Conservation (phyloP, 2,888 invertebrate species). For the Micoletzkya japonica region DNA sequence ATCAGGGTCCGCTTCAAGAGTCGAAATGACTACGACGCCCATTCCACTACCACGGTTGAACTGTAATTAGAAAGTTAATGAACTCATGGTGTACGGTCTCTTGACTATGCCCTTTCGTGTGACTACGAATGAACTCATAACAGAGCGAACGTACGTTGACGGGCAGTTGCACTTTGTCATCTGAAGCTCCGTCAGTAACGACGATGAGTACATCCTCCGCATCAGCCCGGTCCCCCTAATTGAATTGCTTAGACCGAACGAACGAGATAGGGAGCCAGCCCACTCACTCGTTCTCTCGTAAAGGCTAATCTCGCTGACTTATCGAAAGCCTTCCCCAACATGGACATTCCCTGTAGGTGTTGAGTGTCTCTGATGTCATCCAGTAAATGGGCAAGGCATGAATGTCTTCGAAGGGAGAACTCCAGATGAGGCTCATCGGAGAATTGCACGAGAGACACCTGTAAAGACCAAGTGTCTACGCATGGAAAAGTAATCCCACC, state of each 20-base stretch:
- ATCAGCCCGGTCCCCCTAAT: conserved; percentile 55
- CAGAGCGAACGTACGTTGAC: conserved; percentile 23
- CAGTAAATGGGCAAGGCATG: conserved; percentile 49
- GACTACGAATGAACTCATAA: background rate
- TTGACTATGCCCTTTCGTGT: conserved; percentile 9
- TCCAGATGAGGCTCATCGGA: conserved; percentile 56
- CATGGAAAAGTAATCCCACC: conserved; percentile 32
- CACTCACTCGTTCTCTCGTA: conserved; percentile 51
- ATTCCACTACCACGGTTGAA: conserved; percentile 46
- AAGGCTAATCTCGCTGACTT: conserved; percentile 55
- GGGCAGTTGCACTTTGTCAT: conserved; percentile 43
- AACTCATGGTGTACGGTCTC: background rate
- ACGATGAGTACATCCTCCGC: conserved; percentile 53
- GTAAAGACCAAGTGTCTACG: background rate
- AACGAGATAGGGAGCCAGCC: too few relatives aligned
- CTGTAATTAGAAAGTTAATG: conserved; percentile 31
- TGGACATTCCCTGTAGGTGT: conserved; percentile 41
- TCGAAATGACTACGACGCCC: conserved; percentile 51
- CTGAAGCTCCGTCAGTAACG: conserved; percentile 51
- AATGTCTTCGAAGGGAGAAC: conserved; percentile 56
- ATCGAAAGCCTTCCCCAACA: conserved; percentile 52
- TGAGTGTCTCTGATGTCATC: conserved; percentile 53
- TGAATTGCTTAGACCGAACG: background rate
- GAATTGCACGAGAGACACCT: conserved; percentile 57
- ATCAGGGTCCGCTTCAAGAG: conserved; percentile 46